phyloP scores from a whole-genome alignment of 2,888 invertebrate genomes.

The Dicranocentrus wangi region DNA sequence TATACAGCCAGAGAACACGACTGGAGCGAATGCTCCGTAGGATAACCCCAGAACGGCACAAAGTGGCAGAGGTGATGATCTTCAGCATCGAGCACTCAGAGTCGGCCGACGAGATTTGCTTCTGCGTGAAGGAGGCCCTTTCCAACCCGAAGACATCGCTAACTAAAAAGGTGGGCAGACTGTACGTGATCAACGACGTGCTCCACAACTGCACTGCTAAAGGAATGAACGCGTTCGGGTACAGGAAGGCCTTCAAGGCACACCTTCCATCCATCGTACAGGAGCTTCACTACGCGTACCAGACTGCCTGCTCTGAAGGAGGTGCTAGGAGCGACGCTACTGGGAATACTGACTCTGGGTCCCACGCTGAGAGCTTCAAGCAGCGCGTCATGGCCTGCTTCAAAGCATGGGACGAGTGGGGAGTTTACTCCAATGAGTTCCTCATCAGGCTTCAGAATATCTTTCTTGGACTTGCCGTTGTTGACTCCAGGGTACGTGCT shows the following conservation, averaged over 20 bases:
- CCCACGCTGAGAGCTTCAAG: slow-evolving; percentile 98
- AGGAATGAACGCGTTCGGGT: slow-evolving; percentile 96
- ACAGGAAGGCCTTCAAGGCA: slow-evolving; percentile 89
- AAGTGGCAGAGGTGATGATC: slow-evolving; percentile 96
- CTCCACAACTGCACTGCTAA: slow-evolving; percentile 97
- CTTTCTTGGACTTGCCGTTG: slow-evolving; percentile 84
- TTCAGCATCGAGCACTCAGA: slow-evolving; percentile 99
- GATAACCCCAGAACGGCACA: slow-evolving; percentile 85
- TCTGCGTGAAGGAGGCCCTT: slow-evolving; percentile 91
- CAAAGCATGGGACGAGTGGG: slow-evolving; percentile 98
- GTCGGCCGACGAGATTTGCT: slow-evolving; percentile 95
- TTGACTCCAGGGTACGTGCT: slow-evolving; percentile 56
- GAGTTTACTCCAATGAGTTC: slow-evolving; percentile 94
- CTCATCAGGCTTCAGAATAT: slow-evolving; percentile 89
- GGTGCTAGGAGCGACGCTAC: background rate
- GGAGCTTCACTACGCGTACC: slow-evolving; percentile 83
- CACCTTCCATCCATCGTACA: slow-evolving; percentile 86
- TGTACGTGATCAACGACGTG: slow-evolving; percentile 97
- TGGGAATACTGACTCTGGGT: slow-evolving; percentile 71
- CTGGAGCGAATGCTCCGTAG: slow-evolving; percentile 92
- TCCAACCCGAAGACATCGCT: slow-evolving; percentile 85
- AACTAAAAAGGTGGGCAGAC: slow-evolving; percentile 90
- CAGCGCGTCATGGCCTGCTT: slow-evolving; percentile 90
- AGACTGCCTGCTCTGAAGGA: slow-evolving; percentile 55
- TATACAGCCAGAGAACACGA: slow-evolving; percentile 88